Evolutionary conservation across 2,113 vertebrate species (phyloP), one percentile per base, ranked within the genome.

Genomic region (Heliornis fulica): DNA sequence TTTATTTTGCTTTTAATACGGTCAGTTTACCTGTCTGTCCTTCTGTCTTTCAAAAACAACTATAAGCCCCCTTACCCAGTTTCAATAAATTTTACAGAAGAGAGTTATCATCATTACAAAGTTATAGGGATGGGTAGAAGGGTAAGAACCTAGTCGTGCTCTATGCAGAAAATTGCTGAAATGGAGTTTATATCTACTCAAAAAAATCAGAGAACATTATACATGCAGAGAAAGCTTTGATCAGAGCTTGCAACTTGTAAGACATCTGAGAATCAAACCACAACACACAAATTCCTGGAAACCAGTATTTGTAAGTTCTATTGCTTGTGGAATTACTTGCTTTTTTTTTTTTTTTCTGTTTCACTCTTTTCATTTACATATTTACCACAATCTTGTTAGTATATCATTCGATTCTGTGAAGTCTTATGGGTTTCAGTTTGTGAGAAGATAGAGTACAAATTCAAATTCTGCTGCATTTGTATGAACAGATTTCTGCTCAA

Each of bases 241-340:
- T 94, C 72, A 89, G 77, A 93, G 72, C 28, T 69, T 71, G 60
- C 56, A 91, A 43, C 76, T 92, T 94, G 38, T 81, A 81, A 89
- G 51, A 70, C 41, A 74, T 46, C 68, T 82, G 69, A 96, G 77
- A 93, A 83, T 89, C 77, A 78, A 89, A 95, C 69, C 77, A 84
- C 66, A 90, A 48, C 41, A 90, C 81, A 66, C 34, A 81, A n/a
- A 45, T 70, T 66, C 72, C 81, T 95, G 38, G 65, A 93, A 89
- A 61, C 3, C 23, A 43, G 32, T 48, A 69, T 61, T 65, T 46
- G 0, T 84, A 75, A 75, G 38, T 87, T 82, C 46, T n/a, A 26
- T 59, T 75, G 72, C 72, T 66, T 38, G 46, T 84, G 69, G 32
- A 91, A 89, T 93, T 71, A 74, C 20, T 75, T 57, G 53, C 18